Conservation (phyloP, 2,113 vertebrate species). For the Macaca fascicularis region T2T-MFA8v1.1 NC_088390.1:11989501-11990000, state of each 20-base stretch:
- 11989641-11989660: background rate
- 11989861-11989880: background rate
- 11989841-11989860: background rate
- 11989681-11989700: background rate
- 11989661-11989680: background rate
- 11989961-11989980: background rate
- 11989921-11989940: background rate
- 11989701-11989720: background rate
- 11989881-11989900: background rate
- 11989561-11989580: background rate
- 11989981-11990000: background rate
- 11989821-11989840: background rate
- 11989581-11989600: background rate
- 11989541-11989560: background rate
- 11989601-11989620: background rate
- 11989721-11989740: background rate
- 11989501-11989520: background rate
- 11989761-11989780: background rate
- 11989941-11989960: background rate
- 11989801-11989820: background rate
- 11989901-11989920: background rate
- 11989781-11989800: background rate
- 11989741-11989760: background rate
- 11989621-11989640: background rate
- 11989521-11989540: background rate